phyloP scores from a whole-genome alignment of 1,140 invertebrate genomes.

The Elysia chlorotica region DNA sequence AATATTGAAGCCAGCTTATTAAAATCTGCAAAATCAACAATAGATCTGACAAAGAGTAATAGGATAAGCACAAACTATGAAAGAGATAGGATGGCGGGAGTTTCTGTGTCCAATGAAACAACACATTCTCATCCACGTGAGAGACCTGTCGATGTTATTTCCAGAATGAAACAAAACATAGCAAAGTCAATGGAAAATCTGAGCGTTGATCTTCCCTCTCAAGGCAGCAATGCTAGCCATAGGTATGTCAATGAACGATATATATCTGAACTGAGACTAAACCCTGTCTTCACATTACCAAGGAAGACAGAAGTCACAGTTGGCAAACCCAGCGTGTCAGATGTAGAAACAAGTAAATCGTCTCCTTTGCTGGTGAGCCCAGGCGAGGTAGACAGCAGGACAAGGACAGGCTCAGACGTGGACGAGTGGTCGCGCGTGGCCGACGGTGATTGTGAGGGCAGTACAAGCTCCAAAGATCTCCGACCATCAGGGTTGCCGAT shows the following conservation, averaged over 20 bases:
- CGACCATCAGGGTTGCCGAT: not conserved
- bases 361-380: not conserved
- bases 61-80: not conserved
- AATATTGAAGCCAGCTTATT: not conserved
- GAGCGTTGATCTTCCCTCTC: not conserved
- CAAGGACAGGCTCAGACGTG: too few species aligned
- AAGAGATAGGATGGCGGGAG: too few species aligned
- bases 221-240: not conserved
- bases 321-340: too few species aligned
- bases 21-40: constrained; percentile 1
- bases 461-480: not conserved
- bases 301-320: not conserved
- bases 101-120: not conserved
- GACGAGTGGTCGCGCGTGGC: too few species aligned
- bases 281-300: not conserved
- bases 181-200: constrained; percentile 23
- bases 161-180: constrained; percentile 21
- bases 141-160: constrained; percentile 9
- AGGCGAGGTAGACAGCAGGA: too few species aligned
- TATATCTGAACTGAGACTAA: not conserved
- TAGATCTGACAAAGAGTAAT: not conserved
- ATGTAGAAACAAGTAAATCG: not conserved
- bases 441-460: too few species aligned
- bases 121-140: not conserved
- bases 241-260: not conserved